These are phyloP conservation scores for Acrocephalus arundinaceus DNA, from an alignment of 2,113 vertebrate species.

Conservation along the genomic window DNA sequence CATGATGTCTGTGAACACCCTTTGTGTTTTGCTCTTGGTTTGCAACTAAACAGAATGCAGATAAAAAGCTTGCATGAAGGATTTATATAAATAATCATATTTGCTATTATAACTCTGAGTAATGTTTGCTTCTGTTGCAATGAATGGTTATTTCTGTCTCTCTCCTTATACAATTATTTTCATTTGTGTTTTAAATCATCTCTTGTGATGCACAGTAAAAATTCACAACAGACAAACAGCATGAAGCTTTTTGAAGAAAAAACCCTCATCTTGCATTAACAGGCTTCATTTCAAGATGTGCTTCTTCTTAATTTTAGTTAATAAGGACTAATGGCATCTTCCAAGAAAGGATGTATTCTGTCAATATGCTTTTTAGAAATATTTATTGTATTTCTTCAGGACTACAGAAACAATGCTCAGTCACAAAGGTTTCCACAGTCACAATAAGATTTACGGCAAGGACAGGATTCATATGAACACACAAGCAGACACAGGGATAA, in stretches of 20 bases:
- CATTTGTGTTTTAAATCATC: not conserved
- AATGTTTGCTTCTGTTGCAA: not conserved
- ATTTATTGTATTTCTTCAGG: not conserved
- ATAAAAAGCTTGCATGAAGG: not conserved
- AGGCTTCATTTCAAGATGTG: not conserved
- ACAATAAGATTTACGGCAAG: not conserved
- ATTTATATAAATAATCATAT: not conserved
- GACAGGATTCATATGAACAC: not conserved
- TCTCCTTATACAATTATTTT: not conserved
- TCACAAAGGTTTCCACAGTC: not conserved
- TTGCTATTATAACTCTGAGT: not conserved
- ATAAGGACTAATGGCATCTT: not conserved
- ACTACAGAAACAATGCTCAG: not conserved
- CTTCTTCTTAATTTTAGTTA: not conserved
- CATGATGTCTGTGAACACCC: not conserved
- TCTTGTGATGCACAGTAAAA: not conserved
- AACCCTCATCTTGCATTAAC: fast-evolving
- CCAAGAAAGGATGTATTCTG: not conserved
- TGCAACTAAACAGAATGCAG: not conserved
- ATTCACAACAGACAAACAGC: not conserved
- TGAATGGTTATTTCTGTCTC: not conserved
- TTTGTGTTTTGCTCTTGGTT: not conserved
- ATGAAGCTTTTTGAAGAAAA: not conserved
- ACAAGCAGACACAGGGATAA: not conserved
- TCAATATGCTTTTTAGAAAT: not conserved